Percentiles rank a stretch among this genome's conserved stretches.
phyloP scores from a whole-genome alignment of 1,140 invertebrate genomes.

The Stegodyphus dumicola region DNA sequence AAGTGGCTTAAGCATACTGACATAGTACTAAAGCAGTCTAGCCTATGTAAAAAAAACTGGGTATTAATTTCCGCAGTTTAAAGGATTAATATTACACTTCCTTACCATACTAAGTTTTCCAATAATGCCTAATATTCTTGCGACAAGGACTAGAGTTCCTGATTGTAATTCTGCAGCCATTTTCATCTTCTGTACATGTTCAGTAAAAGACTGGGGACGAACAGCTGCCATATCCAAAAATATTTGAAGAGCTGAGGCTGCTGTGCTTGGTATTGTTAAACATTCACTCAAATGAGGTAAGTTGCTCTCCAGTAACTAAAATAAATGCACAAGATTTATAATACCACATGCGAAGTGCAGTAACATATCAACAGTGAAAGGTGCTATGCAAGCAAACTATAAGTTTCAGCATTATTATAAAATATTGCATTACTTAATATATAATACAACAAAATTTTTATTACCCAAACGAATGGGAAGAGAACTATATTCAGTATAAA shows the following conservation, averaged over 20 bases:
- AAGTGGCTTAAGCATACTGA: no score
- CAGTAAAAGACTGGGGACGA: conserved; percentile 75
- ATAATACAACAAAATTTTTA: no score
- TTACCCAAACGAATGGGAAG: no score
- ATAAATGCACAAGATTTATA: not conserved
- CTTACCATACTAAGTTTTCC: conserved; percentile 68
- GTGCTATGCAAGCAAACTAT: no score
- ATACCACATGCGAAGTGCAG: no score
- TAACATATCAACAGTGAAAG: no score
- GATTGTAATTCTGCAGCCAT: conserved; percentile 77
- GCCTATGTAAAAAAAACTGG: no score
- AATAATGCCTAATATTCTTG: conserved; percentile 68
- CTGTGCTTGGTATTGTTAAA: conserved; percentile 72
- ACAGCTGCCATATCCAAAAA: conserved; percentile 80
- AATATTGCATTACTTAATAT: no score
- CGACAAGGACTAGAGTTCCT: conserved; percentile 72
- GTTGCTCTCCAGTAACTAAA: conserved; percentile 78
- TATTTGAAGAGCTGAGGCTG: conserved; percentile 78
- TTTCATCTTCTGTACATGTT: conserved; percentile 77
- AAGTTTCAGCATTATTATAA: no score
- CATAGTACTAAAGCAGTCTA: no score
- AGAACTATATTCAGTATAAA: no score
- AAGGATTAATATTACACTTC: not conserved
- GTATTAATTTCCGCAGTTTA: no score
- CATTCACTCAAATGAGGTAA: conserved; percentile 83